A percentile compares a stretch with the other conserved stretches of the same genome.
phyloP scores from a whole-genome alignment of 1,140 invertebrate genomes.

The Drosophila biarmipes region DNA sequence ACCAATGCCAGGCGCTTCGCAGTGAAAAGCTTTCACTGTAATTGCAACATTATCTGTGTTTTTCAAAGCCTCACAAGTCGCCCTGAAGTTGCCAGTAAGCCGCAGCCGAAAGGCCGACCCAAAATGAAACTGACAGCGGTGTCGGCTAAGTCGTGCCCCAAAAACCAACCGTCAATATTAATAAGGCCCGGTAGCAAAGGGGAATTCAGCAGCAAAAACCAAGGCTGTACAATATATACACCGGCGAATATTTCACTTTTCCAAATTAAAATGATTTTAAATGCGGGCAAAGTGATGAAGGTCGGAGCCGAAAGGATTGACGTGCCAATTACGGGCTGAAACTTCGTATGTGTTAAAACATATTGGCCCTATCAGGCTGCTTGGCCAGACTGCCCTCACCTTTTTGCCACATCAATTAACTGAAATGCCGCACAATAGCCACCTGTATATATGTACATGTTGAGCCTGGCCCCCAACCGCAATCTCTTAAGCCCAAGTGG shows the following conservation, averaged over 20 bases:
- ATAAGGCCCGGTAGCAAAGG: conserved; percentile 43
- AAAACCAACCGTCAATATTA: conserved; percentile 63
- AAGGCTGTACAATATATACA: conserved; percentile 24
- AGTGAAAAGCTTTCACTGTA: conserved; percentile 74
- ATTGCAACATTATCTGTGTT: conserved; percentile 71
- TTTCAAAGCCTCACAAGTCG: conserved; percentile 29
- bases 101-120: conserved; percentile 29
- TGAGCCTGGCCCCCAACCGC: conserved; percentile 24
- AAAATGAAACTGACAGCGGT: conserved; percentile 65
- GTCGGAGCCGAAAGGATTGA: conserved; percentile 22
- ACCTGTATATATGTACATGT: conserved; percentile 13
- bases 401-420: conserved; percentile 38
- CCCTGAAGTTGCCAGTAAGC: conserved; percentile 23
- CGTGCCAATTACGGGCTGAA: conserved; percentile 23
- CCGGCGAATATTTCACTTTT: conserved; percentile 43
- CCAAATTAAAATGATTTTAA: conserved; percentile 64
- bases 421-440: conserved; percentile 16
- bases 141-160: conserved; percentile 40
- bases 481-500: conserved; percentile 61
- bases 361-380: conserved; percentile 3
- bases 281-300: conserved; percentile 22
- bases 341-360: conserved; percentile 11
- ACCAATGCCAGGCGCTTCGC: conserved; percentile 8
- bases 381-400: not conserved
- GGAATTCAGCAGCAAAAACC: conserved; percentile 33